These are phyloP conservation scores for Drosophila nebulosa DNA, from an alignment of 1,140 invertebrate species.

Conservation along the genomic window DNA sequence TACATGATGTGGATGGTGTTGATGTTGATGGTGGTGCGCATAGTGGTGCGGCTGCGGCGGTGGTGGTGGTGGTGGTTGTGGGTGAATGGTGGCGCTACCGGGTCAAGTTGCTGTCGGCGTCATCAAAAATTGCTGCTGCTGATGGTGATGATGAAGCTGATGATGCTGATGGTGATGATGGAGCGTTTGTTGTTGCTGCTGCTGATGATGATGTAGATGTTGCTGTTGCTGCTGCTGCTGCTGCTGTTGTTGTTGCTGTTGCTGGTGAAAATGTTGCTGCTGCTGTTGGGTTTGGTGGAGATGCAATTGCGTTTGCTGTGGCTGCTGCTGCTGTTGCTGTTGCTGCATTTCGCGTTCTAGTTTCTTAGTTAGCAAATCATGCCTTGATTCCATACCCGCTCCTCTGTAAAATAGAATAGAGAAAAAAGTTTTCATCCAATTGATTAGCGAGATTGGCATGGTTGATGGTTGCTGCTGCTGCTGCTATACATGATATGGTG, in stretches of 20 bases:
- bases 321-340: slow-evolving; percentile 66
- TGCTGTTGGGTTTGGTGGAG: slow-evolving; percentile 63
- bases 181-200: slow-evolving; percentile 53
- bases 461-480: background rate
- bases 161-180: slow-evolving; percentile 63
- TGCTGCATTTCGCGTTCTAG: slow-evolving; percentile 75
- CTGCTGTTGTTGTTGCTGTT: slow-evolving; percentile 47
- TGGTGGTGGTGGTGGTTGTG: slow-evolving; percentile 27
- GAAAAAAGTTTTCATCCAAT: background rate
- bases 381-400: slow-evolving; percentile 81
- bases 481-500: background rate
- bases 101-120: slow-evolving; percentile 81
- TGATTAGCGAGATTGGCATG: slow-evolving; percentile 8
- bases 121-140: slow-evolving; percentile 78
- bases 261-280: slow-evolving; percentile 66
- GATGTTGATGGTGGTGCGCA: slow-evolving; percentile 51
- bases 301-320: slow-evolving; percentile 63
- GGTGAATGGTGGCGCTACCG: slow-evolving; percentile 61
- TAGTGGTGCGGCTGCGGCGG: slow-evolving; percentile 41
- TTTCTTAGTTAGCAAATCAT: slow-evolving; percentile 81
- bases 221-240: slow-evolving; percentile 50
- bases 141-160: slow-evolving; percentile 66
- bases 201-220: slow-evolving; percentile 38
- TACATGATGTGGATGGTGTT: slow-evolving; percentile 59
- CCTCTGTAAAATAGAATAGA: slow-evolving; percentile 65